Evolutionary conservation across 1,140 invertebrate genomes (phyloP).

Genomic region (Drepana arcuata): DNA sequence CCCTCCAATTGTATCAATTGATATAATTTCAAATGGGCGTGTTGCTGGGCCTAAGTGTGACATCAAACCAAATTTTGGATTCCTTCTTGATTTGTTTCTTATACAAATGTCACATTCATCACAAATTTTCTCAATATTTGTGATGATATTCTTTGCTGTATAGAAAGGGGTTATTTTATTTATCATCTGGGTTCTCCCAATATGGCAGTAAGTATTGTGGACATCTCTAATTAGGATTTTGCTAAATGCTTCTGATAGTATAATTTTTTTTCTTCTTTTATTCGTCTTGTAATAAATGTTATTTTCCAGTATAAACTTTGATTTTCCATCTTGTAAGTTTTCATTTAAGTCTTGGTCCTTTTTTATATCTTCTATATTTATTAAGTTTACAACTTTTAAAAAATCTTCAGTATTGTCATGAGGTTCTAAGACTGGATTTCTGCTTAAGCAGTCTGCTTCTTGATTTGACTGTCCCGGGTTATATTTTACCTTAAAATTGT

Average conservation of each 20-base stretch:
- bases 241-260: slow-evolving; percentile 8
- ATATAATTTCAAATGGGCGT: slow-evolving; percentile 16
- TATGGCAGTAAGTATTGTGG: slow-evolving; percentile 5
- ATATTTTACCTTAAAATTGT: slow-evolving; percentile 46
- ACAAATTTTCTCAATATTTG: slow-evolving; percentile 9
- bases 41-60: too few species aligned
- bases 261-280: slow-evolving; percentile 14
- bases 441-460: slow-evolving; percentile 42
- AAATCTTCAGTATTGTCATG: slow-evolving; percentile 11
- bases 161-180: slow-evolving; percentile 7
- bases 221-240: slow-evolving; percentile 7
- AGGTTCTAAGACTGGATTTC: slow-evolving; percentile 42
- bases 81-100: too few species aligned
- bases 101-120: too few species aligned
- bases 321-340: slow-evolving; percentile 1
- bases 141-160: background rate
- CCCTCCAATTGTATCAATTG: slow-evolving; percentile 20
- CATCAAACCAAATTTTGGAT: slow-evolving; percentile 17
- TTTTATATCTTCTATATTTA: slow-evolving; percentile 15
- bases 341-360: slow-evolving; percentile 9
- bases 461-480: slow-evolving; percentile 34
- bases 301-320: slow-evolving; percentile 4
- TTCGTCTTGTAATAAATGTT: too few species aligned
- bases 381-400: slow-evolving; percentile 12
- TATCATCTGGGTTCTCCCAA: slow-evolving; percentile 5